phyloP scores from a whole-genome alignment of 2,113 vertebrate species.

The Seriola quinqueradiata region DNA sequence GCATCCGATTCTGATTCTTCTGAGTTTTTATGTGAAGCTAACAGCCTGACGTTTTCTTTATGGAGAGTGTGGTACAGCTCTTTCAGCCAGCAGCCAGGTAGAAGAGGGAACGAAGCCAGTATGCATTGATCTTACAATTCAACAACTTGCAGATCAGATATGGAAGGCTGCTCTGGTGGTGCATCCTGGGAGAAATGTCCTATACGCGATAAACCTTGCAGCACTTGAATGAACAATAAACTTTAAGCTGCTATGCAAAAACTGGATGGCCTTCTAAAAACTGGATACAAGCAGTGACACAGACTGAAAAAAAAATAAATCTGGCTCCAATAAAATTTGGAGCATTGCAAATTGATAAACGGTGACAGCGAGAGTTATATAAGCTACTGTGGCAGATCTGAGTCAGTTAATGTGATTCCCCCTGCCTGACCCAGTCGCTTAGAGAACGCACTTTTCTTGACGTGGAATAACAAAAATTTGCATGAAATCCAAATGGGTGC shows the following conservation, averaged over 20 bases:
- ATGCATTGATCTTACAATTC: constrained; percentile 9
- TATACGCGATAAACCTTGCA: background rate
- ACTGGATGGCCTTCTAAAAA: background rate
- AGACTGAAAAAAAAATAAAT: background rate
- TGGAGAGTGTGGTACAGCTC: background rate
- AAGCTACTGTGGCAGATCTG: constrained; percentile 55
- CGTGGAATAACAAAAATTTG: constrained; percentile 59
- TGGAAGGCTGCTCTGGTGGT: background rate
- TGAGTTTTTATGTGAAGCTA: background rate
- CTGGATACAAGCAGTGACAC: constrained; percentile 14
- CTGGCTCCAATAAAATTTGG: constrained; percentile 17
- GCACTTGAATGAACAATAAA: constrained; percentile 2
- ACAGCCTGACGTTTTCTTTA: background rate
- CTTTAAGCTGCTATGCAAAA: constrained; percentile 18
- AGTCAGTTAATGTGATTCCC: constrained; percentile 64
- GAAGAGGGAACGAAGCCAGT: background rate
- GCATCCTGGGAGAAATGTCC: constrained; percentile 5
- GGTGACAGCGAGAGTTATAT: constrained; percentile 50
- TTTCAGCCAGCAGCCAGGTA: constrained; percentile 10
- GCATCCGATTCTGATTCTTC: background rate
- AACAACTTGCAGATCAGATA: constrained; percentile 22
- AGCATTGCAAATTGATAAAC: constrained; percentile 58
- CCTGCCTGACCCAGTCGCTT: constrained; percentile 52
- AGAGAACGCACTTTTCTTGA: constrained; percentile 63
- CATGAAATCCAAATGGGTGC: constrained; percentile 64